Evolutionary conservation across 2,888 invertebrate species (phyloP).

Genomic region (Rotaria socialis): DNA sequence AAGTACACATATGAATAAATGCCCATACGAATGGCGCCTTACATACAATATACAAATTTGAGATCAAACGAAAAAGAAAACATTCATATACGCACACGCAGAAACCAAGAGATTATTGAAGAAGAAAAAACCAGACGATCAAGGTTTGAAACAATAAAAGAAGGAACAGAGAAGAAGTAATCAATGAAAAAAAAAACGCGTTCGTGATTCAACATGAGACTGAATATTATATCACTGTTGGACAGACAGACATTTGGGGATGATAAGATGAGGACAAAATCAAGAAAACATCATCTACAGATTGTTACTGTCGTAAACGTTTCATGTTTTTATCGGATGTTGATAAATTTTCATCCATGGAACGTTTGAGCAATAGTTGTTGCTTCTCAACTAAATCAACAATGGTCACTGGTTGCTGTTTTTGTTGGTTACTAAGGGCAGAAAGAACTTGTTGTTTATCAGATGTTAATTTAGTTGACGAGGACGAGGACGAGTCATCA

Average conservation of each 20-base stretch:
- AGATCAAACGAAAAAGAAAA: not conserved
- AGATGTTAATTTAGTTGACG: not conserved
- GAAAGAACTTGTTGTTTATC: constrained; percentile 25
- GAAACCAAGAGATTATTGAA: not conserved
- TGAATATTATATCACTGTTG: constrained; percentile 10
- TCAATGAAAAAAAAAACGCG: not conserved
- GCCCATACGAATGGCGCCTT: constrained; percentile 7
- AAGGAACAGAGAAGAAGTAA: not conserved
- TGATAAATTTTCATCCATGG: constrained; percentile 4
- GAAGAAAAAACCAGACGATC: not conserved
- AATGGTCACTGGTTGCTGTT: constrained; percentile 5
- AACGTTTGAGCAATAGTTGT: not conserved
- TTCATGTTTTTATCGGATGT: not conserved
- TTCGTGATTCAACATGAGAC: constrained; percentile 27
- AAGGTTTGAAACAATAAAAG: not conserved
- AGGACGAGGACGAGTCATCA: not conserved
- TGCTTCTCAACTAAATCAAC: not conserved
- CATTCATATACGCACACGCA: not conserved
- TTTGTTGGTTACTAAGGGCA: not conserved
- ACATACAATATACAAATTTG: constrained; percentile 16
- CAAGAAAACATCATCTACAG: not conserved
- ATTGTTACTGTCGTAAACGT: constrained; percentile 3
- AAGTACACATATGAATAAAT: constrained; percentile 22
- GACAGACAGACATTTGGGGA: not conserved
- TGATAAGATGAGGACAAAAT: not conserved